Conservation (phyloP, 2,888 invertebrate genomes). For the Dioctria linearis region DNA sequence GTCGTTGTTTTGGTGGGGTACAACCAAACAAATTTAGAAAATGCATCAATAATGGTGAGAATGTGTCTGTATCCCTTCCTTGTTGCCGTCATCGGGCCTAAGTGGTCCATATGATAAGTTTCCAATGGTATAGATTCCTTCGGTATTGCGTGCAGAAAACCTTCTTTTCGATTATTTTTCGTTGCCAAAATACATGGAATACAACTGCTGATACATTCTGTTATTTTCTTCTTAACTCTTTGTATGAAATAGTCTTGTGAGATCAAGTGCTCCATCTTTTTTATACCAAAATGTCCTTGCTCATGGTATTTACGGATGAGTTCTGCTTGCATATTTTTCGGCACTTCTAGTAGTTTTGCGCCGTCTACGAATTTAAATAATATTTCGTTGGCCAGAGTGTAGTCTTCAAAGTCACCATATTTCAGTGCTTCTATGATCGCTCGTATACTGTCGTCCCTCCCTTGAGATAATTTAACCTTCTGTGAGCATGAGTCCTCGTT, state of each 20-base stretch:
- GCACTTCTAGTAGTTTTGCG: too few species aligned
- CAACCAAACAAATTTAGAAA: too few species aligned
- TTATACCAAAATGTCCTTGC: neutral
- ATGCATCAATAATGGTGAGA: too few species aligned
- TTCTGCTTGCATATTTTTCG: neutral
- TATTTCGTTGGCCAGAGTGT: too few species aligned
- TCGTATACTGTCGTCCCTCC: constrained; percentile 45
- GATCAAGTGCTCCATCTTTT: neutral
- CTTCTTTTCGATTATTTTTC: constrained; percentile 63
- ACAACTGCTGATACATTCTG: neutral
- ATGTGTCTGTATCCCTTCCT: too few species aligned
- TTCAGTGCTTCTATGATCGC: constrained; percentile 25
- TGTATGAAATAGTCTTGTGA: neutral
- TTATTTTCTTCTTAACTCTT: neutral
- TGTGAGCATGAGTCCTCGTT: constrained; percentile 11
- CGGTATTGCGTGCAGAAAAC: constrained; percentile 58
- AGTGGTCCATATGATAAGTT: constrained; percentile 56
- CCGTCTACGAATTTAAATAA: too few species aligned
- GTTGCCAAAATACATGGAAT: constrained; percentile 49
- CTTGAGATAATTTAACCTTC: constrained; percentile 45
- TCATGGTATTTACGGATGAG: constrained; percentile 48
- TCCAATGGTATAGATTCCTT: constrained; percentile 60
- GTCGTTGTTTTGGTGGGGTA: too few species aligned
- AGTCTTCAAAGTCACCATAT: too few species aligned
- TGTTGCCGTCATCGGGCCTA: too few species aligned